Conservation (phyloP, 1,140 invertebrate genomes). For the Zaprionus camerounensis region DNA sequence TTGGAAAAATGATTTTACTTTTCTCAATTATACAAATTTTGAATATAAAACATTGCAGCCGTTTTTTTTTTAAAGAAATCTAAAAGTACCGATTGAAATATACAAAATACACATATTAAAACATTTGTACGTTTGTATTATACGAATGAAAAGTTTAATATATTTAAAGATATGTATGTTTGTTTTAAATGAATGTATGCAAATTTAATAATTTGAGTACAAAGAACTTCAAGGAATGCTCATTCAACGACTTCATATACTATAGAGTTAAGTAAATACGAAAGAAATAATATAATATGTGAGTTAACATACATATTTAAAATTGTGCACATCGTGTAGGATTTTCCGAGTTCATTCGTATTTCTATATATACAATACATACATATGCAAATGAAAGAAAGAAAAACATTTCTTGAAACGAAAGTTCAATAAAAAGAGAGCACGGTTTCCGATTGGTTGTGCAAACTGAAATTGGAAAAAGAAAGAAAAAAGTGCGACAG, state of each 20-base stretch:
- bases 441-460: constrained; percentile 60
- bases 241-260: neutral
- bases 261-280: neutral
- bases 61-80: neutral
- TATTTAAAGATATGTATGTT: neutral
- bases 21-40: no score
- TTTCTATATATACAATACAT: constrained; percentile 14
- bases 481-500: constrained; percentile 32
- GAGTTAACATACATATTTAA: neutral
- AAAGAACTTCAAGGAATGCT: neutral
- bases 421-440: constrained; percentile 26
- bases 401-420: constrained; percentile 20
- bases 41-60: no score
- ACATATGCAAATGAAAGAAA: constrained; percentile 15
- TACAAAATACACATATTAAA: no score
- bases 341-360: constrained; percentile 1
- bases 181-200: neutral
- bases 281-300: neutral
- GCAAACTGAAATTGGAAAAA: constrained; percentile 55
- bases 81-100: no score
- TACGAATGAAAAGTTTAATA: neutral
- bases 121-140: no score
- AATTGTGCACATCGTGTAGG: neutral
- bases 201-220: neutral
- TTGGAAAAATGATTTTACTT: no score